Evolutionary conservation across 2,797 vertebrate genomes (phyloP), one percentile per base, ranked within the genome.

Genomic region (Nothura maculosa): DNA sequence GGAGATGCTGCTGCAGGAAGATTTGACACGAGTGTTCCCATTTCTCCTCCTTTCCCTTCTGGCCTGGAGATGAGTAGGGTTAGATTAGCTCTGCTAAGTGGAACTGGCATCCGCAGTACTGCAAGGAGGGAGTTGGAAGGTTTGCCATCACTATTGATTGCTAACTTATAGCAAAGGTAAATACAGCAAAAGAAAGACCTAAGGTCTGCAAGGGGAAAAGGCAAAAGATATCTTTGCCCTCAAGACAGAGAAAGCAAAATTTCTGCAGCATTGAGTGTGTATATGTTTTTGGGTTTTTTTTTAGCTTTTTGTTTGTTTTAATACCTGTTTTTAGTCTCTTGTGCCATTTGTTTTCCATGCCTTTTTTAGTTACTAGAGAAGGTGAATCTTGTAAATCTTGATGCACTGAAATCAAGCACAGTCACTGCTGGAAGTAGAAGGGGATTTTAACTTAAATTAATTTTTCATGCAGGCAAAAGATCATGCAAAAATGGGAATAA

Each of bases 401-500:
- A 85, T 43, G 72, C 95, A 83, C 82, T 93, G 79, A 97, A 96
- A 97, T 95, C 86, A 94, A 96, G 92, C 60, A 8, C 85, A 76
- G 92, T 97, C 94, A 79, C 95, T 94, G 90, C 90, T 97, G 93
- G 96, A 97, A 96, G 94, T 94, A 97, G 95, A 97, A 94, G 90
- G 82, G 85, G 95, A 96, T 97, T 98, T 97, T 98, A 97, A 98
- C 97, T 97, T 97, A 97, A 97, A 97, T 97, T 97, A 97, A 96
- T 96, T 96, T 98, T 97, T 97, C 89, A 97, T 96, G 92, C 98
- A 99, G 99, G 99, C 99, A 89, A 99, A 99, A 98, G 99, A 99
- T 97, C 99, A 99, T 91, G 99, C 99, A 81, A 99, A 98, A 97
- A 99, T 99, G 99, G 99, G 99, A 83, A 99, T 99, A 97, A 99